phyloP scores from a whole-genome alignment of 2,888 invertebrate species.

The Chloroclysta siterata region DNA sequence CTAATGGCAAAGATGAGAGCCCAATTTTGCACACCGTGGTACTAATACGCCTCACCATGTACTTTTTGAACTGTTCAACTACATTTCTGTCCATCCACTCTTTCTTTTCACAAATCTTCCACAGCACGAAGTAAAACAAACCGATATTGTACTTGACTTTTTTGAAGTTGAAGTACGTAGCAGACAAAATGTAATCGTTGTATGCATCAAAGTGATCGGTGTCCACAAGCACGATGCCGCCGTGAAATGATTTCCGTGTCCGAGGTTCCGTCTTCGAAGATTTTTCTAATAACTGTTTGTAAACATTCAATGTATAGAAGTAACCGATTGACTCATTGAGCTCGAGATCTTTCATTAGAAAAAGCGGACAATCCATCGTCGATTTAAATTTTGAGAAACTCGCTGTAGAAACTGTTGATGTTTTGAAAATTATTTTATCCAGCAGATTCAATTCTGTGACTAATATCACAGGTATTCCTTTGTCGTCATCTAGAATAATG shows the following conservation, averaged over 20 bases:
- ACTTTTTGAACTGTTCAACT: neutral
- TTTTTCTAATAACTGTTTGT: neutral
- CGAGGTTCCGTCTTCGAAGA: conserved; percentile 1
- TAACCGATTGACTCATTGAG: neutral
- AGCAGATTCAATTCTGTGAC: neutral
- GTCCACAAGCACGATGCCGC: neutral
- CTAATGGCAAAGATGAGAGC: neutral
- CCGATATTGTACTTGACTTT: neutral
- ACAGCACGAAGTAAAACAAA: neutral
- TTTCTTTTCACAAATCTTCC: conserved; percentile 1
- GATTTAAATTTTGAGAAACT: conserved; percentile 1
- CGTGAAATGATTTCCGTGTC: neutral
- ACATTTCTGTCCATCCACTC: conserved; percentile 2
- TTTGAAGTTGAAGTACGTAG: neutral
- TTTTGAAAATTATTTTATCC: neutral
- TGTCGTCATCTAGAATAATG: neutral
- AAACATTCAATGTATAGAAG: conserved; percentile 3
- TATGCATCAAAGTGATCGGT: neutral
- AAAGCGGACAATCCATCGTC: neutral
- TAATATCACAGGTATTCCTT: conserved; percentile 2
- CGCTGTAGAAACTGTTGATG: neutral
- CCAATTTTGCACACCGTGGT: neutral
- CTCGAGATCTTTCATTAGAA: neutral
- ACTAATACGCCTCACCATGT: neutral
- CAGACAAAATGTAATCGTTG: conserved; percentile 1